Evolutionary conservation across 2,888 invertebrate species (phyloP).

Genomic region (Microplitis manilae): DNA sequence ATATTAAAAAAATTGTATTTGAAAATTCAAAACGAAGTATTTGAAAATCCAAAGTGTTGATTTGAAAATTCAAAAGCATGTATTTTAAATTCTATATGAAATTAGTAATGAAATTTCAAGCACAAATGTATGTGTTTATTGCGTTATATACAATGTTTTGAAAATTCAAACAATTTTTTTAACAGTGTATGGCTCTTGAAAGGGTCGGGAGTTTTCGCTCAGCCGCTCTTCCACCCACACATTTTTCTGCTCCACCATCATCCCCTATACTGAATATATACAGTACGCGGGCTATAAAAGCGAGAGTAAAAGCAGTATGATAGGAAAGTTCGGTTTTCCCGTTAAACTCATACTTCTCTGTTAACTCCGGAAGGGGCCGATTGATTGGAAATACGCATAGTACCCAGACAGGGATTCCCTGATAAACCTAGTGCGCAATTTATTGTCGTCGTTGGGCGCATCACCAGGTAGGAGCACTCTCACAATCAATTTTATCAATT

Average conservation of each 20-base stretch:
- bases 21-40: no score
- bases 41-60: no score
- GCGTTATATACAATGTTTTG: no score
- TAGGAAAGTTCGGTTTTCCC: constrained; percentile 72
- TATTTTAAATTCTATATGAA: no score
- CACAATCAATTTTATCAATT: neutral
- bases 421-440: neutral
- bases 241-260: constrained; percentile 24
- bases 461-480: neutral
- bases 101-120: no score
- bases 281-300: neutral
- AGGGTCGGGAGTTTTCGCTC: constrained; percentile 30
- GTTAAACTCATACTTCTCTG: constrained; percentile 67
- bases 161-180: no score
- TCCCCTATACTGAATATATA: neutral
- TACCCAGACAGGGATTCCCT: constrained; percentile 25
- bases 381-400: constrained; percentile 70
- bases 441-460: neutral
- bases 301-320: constrained; percentile 57
- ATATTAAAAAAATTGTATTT: no score
- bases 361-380: constrained; percentile 70
- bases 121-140: no score
- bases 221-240: constrained; percentile 31
- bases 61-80: no score
- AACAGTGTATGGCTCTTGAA: neutral